Conservation (phyloP, 2,888 invertebrate genomes). For the Tanypteryx hageni region DNA sequence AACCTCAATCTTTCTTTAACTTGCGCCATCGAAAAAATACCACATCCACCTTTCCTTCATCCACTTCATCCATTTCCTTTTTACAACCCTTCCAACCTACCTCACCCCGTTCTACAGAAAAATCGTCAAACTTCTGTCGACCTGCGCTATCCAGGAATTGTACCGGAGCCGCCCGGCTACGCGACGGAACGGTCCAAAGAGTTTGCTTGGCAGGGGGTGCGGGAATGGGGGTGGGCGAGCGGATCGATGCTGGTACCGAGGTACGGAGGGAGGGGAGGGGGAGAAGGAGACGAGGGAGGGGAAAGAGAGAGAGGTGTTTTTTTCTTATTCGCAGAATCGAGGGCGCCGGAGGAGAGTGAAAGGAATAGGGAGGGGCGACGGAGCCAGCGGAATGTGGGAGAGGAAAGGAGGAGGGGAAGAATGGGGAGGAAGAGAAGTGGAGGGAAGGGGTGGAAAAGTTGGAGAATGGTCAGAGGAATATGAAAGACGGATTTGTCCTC, state of each 20-base stretch:
- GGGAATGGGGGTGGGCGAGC: not conserved
- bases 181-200: not conserved
- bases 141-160: not conserved
- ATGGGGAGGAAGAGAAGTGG: not conserved
- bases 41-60: too few relatives aligned
- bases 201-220: not conserved
- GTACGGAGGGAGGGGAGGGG: not conserved
- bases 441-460: not conserved
- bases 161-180: not conserved
- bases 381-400: not conserved
- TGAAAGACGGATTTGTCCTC: not conserved
- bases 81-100: too few relatives aligned
- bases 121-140: too few relatives aligned
- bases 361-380: not conserved
- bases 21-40: too few relatives aligned
- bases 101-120: too few relatives aligned
- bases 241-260: constrained; percentile 6
- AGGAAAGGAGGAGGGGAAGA: not conserved
- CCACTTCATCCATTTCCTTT: too few relatives aligned
- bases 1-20: too few relatives aligned
- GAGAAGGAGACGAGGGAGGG: not conserved
- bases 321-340: not conserved
- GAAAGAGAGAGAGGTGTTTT: not conserved
- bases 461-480: not conserved
- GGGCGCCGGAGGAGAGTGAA: constrained; percentile 1